Percentiles rank a stretch among this genome's conserved stretches.
Conservation (phyloP, 2,888 invertebrate genomes). For the Cerceris rybyensis region DNA sequence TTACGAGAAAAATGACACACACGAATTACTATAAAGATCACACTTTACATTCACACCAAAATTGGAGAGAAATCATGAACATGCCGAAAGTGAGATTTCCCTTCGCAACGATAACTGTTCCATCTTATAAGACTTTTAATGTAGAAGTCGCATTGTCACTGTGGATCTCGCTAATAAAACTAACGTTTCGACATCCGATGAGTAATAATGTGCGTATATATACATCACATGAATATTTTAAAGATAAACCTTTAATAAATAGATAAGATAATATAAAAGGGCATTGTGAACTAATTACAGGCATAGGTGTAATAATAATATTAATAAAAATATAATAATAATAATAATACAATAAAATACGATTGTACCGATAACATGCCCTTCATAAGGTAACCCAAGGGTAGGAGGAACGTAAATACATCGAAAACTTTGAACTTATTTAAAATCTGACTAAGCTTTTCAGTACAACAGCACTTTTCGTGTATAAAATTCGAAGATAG, state of each 20-base stretch:
- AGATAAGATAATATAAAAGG: slow-evolving; percentile 57
- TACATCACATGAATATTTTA: slow-evolving; percentile 55
- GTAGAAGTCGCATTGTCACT: not conserved
- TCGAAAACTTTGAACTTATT: slow-evolving; percentile 56
- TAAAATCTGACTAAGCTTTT: slow-evolving; percentile 57
- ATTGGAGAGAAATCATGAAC: slow-evolving; percentile 26
- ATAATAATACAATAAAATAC: slow-evolving; percentile 30
- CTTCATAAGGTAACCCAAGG: slow-evolving; percentile 62
- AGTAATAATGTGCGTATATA: slow-evolving; percentile 54
- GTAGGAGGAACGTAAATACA: slow-evolving; percentile 60
- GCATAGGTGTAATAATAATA: slow-evolving; percentile 28
- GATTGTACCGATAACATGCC: slow-evolving; percentile 58
- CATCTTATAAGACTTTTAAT: not conserved
- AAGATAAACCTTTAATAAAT: slow-evolving; percentile 57
- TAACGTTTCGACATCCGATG: slow-evolving; percentile 34
- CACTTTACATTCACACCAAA: slow-evolving; percentile 57
- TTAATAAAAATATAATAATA: slow-evolving; percentile 25
- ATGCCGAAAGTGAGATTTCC: slow-evolving; percentile 14
- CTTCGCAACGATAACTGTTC: slow-evolving; percentile 1
- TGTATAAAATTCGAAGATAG: slow-evolving; percentile 63
- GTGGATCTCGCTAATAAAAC: not conserved
- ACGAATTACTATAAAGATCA: slow-evolving; percentile 57
- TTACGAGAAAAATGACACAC: slow-evolving; percentile 43
- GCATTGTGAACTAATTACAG: slow-evolving; percentile 47
- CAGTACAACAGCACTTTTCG: slow-evolving; percentile 41